Conservation (phyloP, 2,113 vertebrate genomes). For the Vulpes ferrilata region DNA sequence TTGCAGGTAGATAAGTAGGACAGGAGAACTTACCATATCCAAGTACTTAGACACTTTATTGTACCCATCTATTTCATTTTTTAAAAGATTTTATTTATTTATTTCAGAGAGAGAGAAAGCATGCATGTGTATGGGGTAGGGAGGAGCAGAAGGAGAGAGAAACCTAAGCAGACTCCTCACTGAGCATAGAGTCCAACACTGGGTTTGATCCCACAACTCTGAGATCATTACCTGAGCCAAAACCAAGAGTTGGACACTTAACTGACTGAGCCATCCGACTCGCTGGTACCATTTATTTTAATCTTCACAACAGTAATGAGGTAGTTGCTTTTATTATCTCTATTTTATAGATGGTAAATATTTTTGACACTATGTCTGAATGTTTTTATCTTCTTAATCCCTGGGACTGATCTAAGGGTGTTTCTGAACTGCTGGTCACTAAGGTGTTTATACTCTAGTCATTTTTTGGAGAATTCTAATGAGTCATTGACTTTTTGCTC, state of each 20-base stretch:
- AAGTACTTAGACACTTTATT: neutral
- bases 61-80: neutral
- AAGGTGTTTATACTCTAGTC: neutral
- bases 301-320: slow-evolving; percentile 2
- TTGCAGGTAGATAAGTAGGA: neutral
- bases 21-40: neutral
- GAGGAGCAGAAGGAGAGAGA: neutral
- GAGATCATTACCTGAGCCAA: neutral
- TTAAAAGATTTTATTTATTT: neutral
- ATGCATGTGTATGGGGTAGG: neutral
- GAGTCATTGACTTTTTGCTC: neutral
- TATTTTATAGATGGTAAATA: neutral
- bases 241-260: neutral
- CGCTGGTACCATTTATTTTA: neutral
- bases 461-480: neutral
- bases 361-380: neutral
- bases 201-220: neutral
- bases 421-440: neutral
- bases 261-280: neutral
- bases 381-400: neutral
- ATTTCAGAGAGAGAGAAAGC: neutral
- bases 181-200: neutral
- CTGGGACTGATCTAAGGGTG: neutral
- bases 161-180: neutral
- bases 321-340: neutral